Conservation (phyloP, 2,888 invertebrate species). For the Platerodrilus igneus region DNA sequence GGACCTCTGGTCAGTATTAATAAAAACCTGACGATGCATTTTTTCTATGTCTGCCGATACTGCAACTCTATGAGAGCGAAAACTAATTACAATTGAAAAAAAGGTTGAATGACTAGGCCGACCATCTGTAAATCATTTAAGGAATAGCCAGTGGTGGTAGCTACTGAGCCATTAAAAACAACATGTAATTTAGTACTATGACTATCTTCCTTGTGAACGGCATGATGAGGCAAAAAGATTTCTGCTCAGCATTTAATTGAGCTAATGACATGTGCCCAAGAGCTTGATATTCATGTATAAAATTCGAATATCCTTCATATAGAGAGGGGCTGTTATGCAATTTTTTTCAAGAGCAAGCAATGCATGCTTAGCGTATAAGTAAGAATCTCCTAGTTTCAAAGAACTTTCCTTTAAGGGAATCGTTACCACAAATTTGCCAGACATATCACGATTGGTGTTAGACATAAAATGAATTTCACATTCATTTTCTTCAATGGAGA, state of each 20-base stretch:
- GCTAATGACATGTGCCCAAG: conserved; percentile 9
- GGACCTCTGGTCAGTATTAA: too few relatives aligned
- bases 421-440: conserved; percentile 29
- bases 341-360: conserved; percentile 24
- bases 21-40: too few relatives aligned
- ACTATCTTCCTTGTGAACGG: conserved; percentile 31
- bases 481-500: conserved; percentile 18
- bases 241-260: background rate
- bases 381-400: conserved; percentile 23
- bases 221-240: conserved; percentile 34
- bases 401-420: conserved; percentile 26
- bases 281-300: conserved; percentile 11
- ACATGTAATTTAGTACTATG: conserved; percentile 33
- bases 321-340: conserved; percentile 21
- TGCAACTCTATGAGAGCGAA: too few relatives aligned
- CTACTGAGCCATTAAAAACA: too few relatives aligned
- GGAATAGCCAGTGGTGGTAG: too few relatives aligned
- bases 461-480: conserved; percentile 28
- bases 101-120: too few relatives aligned
- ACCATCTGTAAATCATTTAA: too few relatives aligned
- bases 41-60: too few relatives aligned
- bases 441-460: conserved; percentile 21
- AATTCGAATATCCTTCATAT: conserved; percentile 12
- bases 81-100: too few relatives aligned
- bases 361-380: conserved; percentile 21